Evolutionary conservation across 2,797 vertebrate genomes (phyloP), one percentile per base, ranked within the genome.

Genomic region (Peromyscus melanophrys): DNA sequence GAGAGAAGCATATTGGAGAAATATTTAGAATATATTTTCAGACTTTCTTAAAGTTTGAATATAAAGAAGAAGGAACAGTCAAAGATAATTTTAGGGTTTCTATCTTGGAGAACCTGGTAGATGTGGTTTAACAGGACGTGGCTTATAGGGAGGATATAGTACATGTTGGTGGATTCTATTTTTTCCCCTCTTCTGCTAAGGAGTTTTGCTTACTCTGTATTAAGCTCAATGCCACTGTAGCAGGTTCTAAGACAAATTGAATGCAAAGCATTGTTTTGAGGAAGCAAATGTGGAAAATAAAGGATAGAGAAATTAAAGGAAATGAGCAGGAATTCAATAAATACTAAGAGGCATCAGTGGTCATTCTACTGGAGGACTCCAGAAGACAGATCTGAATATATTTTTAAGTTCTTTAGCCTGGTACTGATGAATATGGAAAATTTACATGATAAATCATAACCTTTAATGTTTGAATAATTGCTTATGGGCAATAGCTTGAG

Each of bases 31-130:
- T 43, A n/a, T 69, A 86, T 94, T 92, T 57, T 1, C 89, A 49
- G 83, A 96, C n/a, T 83, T 94, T n/a, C 69, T 82, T 40, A 69
- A 63, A 10, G 63, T 93, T 83, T 96, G 29, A 96, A 81, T 90
- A 61, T 91, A 71, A 94, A 40, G 31, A 95, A 93, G 49, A 86
- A 29, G 21, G 10, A 90, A 82, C 67, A 83, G 6, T 43, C 34
- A 92, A 87, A 83, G 75, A 91, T 85, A 90, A 85, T 88, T 94
- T 91, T 86, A 95, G 89, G 43, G 10, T 90, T 97, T 94, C 83
- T 94, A 73, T 90, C 89, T 97, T 81, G 55, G 59, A 40, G 17
- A 93, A 71, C n/a, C 63, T 49, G 61, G 31, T 91, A 96, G 59
- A 67, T 55, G 11, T 81, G 12, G 31, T 87, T 97, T 87, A 92